Percentiles rank a stretch among this genome's conserved stretches.
Conservation (phyloP, 2,888 invertebrate species). For the Sminthurinus aureus region DNA sequence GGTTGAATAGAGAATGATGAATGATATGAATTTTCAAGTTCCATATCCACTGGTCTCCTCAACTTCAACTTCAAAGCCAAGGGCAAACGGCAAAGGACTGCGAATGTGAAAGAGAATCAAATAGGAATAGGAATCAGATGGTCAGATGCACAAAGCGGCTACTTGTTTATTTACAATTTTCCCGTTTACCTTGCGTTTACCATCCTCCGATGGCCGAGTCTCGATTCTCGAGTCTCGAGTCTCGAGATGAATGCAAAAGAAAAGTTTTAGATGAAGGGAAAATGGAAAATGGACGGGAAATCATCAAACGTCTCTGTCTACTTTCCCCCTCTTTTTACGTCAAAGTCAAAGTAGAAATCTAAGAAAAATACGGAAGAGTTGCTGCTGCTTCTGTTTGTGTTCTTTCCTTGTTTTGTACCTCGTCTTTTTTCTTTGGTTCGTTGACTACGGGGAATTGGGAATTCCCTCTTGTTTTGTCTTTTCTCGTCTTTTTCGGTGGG, state of each 20-base stretch:
- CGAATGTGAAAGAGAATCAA: not conserved
- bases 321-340: not conserved
- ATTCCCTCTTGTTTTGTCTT: not conserved
- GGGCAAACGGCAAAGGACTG: not conserved
- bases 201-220: no score
- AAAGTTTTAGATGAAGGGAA: not conserved
- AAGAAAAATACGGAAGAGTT: no score
- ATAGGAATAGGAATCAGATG: no score
- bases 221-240: no score
- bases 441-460: not conserved
- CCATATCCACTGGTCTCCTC: no score
- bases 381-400: no score
- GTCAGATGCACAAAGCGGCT: not conserved
- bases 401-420: no score
- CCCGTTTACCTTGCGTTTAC: not conserved
- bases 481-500: no score
- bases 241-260: not conserved
- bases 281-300: not conserved
- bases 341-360: not conserved
- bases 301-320: not conserved
- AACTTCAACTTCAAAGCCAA: no score
- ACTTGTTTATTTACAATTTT: not conserved
- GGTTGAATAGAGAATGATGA: no score
- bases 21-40: no score
- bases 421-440: not conserved